Evolutionary conservation across 2,888 invertebrate species (phyloP), one percentile per base, ranked within the genome.

Genomic region (Ochlodes sylvanus): DNA sequence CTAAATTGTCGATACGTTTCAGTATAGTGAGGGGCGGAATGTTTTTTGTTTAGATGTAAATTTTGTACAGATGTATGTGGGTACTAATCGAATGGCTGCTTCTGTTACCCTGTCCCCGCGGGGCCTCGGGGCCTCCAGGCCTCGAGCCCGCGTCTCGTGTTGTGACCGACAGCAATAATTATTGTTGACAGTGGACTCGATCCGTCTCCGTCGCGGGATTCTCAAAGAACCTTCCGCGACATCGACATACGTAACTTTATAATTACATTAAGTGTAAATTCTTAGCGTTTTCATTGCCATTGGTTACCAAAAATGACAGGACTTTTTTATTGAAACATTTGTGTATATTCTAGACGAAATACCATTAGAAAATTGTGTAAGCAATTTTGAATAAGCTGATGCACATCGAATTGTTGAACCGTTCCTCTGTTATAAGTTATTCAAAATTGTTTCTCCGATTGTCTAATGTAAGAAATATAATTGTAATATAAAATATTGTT

Each of bases 301-400:
- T 90, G 91, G 92, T 93, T 93, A 93, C 92, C 92, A 92, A 92
- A 66, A 91, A 91, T 91, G 92, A 93, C 92, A 93, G 92, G 92
- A 93, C 54, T 65, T 90, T 85, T 87, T 87, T 87, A 88, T 84
- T 87, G 79, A 89, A 87, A 90, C 85, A 84, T 86, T 90, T 90
- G 89, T 92, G 91, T 90, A 90, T 92, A 91, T 89, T 88, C 85
- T 88, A 88, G 87, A 88, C 38, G 84, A 84, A 89, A 90, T 89
- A 88, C 88, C 82, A 83, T 91, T 90, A 85, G 90, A 81, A 79
- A 82, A 85, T 88, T 82, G 84, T 78, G 84, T 83, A 85, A 84
- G 77, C 80, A 82, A 87, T 86, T 87, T 87, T 87, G 90, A 83
- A 83, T 78, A 74, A 76, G 82, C 87, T 86, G 69, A 72, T 82